phyloP scores from a whole-genome alignment of 2,888 invertebrate species.

The Drosophila macrospina region DNA sequence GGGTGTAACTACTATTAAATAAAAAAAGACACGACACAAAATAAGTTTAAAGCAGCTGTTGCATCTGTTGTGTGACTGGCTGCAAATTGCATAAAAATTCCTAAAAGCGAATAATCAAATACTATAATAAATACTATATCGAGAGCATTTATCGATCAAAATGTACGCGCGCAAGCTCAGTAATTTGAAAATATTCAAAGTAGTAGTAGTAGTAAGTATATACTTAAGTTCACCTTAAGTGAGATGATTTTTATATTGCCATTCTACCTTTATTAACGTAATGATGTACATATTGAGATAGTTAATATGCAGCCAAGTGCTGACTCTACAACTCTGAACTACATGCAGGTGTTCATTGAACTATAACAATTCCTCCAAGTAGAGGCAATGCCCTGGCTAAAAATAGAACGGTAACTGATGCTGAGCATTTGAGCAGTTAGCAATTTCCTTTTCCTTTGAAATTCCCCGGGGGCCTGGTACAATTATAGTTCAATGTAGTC shows the following conservation, averaged over 20 bases:
- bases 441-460: conserved; percentile 66
- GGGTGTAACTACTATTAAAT: not conserved
- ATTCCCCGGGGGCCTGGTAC: conserved; percentile 21
- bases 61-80: not conserved
- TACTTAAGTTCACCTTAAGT: not conserved
- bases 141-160: conserved; percentile 33
- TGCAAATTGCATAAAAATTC: conserved; percentile 13
- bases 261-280: not conserved
- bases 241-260: not conserved
- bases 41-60: conserved; percentile 27
- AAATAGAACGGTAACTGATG: conserved; percentile 60
- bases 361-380: conserved; percentile 26
- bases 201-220: too few relatives aligned
- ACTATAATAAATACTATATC: conserved; percentile 25
- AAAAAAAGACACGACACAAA: conserved; percentile 1
- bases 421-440: conserved; percentile 38
- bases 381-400: conserved; percentile 36
- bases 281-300: conserved; percentile 1
- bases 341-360: conserved; percentile 55
- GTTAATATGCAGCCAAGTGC: conserved; percentile 31
- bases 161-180: not conserved
- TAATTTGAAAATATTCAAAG: not conserved
- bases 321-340: conserved; percentile 25
- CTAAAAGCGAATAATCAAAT: not conserved
- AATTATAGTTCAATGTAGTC: conserved; percentile 58